Evolutionary conservation across 2,113 vertebrate genomes (phyloP), one percentile per base, ranked within the genome.

Genomic region (Poeciliopsis turrubarensis): DNA sequence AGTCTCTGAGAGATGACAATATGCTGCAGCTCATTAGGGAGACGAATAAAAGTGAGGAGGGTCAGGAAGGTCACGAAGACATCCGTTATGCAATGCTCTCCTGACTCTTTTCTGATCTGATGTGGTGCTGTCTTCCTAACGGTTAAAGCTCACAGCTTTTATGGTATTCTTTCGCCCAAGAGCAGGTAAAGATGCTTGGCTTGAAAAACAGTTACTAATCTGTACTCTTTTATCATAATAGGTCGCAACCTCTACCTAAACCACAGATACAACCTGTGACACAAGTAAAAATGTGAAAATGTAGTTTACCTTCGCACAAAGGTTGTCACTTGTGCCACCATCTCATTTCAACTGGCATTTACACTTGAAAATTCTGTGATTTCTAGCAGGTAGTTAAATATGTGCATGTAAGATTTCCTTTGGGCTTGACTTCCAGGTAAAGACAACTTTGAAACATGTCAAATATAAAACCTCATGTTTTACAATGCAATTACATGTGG

Each of bases 1-100:
- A 80, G 73, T 78, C 66, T 86, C 63, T 29, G 32, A 81, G 83
- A 77, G 73, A 85, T 73, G 77, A 84, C 74, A 76, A 65, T 78
- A 70, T 64, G 51, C 77, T 75, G 70, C 70, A 73, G 79, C 87
- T 91, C 81, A 85, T 91, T 91, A 82, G 86, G 84, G 77, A 84
- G 79, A 70, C 70, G 60, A 68, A 68, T 29, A 14, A 73, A 80
- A 85, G 80, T 82, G 63, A 78, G 75, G 73, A 27, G 78, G 83
- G 84, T 89, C 75, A 71, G 62, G 26, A 76, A 76, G 74, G 61
- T 84, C 75, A 69, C 60, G 17, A 60, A 85, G 87, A 70, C 57
- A 64, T 78, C 71, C 60, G 60, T 78, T 82, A 82, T 72, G 86
- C 73, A 81, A 68, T 57, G 70, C 71, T 83, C 66, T 75, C 82